phyloP scores from a whole-genome alignment of 2,797 vertebrate genomes.

The Acanthurus lineatus region DNA sequence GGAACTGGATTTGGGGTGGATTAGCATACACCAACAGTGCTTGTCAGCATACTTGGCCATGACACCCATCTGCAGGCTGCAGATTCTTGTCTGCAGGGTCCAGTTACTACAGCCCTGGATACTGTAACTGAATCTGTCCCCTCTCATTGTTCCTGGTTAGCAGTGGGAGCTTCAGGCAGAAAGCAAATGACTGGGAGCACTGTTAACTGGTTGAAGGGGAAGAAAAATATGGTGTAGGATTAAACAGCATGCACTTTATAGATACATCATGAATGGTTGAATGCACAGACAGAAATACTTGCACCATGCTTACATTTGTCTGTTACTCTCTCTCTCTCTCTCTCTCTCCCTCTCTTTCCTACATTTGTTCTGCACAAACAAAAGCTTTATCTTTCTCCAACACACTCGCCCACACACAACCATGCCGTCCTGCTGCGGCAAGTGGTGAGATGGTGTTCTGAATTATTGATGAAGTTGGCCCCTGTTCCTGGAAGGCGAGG shows the following conservation, averaged over 20 bases:
- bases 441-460: constrained; percentile 78
- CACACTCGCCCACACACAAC: constrained; percentile 72
- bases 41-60: constrained; percentile 73
- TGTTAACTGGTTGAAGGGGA: constrained; percentile 50
- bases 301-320: constrained; percentile 17
- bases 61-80: constrained; percentile 73
- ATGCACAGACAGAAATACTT: constrained; percentile 25
- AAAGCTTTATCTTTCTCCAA: constrained; percentile 70
- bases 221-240: constrained; percentile 35
- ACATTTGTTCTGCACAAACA: constrained; percentile 67
- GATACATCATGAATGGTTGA: constrained; percentile 10
- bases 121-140: constrained; percentile 79
- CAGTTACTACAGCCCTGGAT: constrained; percentile 76
- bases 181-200: constrained; percentile 68
- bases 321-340: constrained; percentile 14
- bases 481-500: constrained; percentile 85
- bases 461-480: constrained; percentile 85
- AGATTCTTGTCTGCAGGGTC: constrained; percentile 83
- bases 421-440: constrained; percentile 57
- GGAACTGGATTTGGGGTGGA: constrained; percentile 71
- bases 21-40: constrained; percentile 68
- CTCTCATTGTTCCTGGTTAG: constrained; percentile 82
- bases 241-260: constrained; percentile 12
- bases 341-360: constrained; percentile 30
- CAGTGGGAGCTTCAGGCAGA: constrained; percentile 74